Conservation (phyloP, 2,113 vertebrate genomes). For the Eptatretus burgeri region DNA sequence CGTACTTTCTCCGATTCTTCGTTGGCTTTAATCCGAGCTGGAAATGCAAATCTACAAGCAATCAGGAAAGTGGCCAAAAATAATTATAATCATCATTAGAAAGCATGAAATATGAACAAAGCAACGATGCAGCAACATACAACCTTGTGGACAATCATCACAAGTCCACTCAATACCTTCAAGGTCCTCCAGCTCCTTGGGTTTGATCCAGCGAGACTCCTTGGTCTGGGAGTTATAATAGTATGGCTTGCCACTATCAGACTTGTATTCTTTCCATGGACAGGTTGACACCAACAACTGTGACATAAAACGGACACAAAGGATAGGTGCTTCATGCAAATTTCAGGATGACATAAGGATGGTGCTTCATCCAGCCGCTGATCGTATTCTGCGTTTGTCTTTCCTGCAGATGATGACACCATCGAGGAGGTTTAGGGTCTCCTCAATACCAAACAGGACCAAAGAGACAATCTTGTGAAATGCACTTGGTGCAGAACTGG, state of each 20-base stretch:
- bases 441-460: too few relatives aligned
- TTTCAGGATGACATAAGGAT: too few relatives aligned
- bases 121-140: slow-evolving; percentile 16
- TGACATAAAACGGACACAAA: slow-evolving; percentile 10
- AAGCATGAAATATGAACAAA: slow-evolving; percentile 16
- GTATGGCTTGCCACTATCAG: slow-evolving; percentile 86
- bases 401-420: too few relatives aligned
- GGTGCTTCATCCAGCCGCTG: too few relatives aligned
- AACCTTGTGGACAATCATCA: slow-evolving; percentile 4
- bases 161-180: slow-evolving; percentile 29
- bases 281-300: slow-evolving; percentile 92
- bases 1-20: background rate
- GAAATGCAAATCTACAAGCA: slow-evolving; percentile 20
- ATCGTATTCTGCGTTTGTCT: too few relatives aligned
- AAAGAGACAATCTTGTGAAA: too few relatives aligned
- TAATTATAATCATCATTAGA: slow-evolving; percentile 18
- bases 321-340: too few relatives aligned
- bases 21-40: slow-evolving; percentile 10
- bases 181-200: slow-evolving; percentile 87
- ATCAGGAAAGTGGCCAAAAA: slow-evolving; percentile 18
- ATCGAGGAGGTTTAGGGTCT: too few relatives aligned
- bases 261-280: slow-evolving; percentile 96
- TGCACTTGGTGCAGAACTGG: too few relatives aligned
- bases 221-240: slow-evolving; percentile 97
- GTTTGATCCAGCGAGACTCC: slow-evolving; percentile 94